Evolutionary conservation across 2,113 vertebrate species (phyloP).

Genomic region (Canis aureus): DNA sequence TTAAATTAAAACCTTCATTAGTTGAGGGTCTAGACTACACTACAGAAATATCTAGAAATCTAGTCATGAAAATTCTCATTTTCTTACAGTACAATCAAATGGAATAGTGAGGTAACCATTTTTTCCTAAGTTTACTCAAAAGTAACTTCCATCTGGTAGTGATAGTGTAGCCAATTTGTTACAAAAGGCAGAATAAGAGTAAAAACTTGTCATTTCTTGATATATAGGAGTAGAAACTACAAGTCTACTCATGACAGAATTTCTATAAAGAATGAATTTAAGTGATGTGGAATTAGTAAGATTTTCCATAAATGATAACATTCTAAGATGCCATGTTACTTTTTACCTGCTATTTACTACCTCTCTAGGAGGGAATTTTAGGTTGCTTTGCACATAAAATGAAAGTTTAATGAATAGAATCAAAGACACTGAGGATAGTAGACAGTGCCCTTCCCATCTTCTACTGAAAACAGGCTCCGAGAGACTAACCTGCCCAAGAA

Average conservation of each 20-base stretch:
- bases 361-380: constrained; percentile 32
- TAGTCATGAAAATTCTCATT: constrained; percentile 3
- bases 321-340: background rate
- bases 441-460: background rate
- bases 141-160: background rate
- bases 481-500: background rate
- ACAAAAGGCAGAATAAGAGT: constrained; percentile 16
- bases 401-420: constrained; percentile 36
- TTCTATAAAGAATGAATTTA: background rate
- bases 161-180: background rate
- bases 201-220: background rate
- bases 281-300: background rate
- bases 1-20: constrained; percentile 33
- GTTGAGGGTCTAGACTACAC: background rate
- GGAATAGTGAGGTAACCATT: background rate
- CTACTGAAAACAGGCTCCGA: background rate
- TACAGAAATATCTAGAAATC: background rate
- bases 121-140: constrained; percentile 30
- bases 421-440: background rate
- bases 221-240: constrained; percentile 19
- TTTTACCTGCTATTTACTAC: constrained; percentile 2
- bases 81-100: constrained; percentile 4
- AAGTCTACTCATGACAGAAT: background rate
- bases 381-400: constrained; percentile 38
- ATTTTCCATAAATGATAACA: background rate